phyloP scores from a whole-genome alignment of 2,797 vertebrate genomes.

The Otolemur crassicaudatus region DNA sequence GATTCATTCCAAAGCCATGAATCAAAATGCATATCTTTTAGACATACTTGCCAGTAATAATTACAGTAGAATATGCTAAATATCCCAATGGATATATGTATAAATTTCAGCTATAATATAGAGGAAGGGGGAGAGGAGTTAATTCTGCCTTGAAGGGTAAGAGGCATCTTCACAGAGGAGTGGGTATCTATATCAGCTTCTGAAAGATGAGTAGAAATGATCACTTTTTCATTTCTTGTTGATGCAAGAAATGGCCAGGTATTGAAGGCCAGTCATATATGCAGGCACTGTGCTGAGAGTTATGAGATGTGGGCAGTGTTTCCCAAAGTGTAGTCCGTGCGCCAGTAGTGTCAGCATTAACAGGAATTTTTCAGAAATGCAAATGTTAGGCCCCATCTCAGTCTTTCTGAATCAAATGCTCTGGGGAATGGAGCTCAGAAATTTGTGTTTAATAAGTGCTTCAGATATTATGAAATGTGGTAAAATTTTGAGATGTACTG shows the following conservation, averaged over 20 bases:
- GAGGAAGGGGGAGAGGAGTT: background rate
- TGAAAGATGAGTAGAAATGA: background rate
- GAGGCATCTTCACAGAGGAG: background rate
- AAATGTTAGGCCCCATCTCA: background rate
- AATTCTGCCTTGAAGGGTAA: background rate
- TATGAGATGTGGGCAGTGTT: background rate
- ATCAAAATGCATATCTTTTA: background rate
- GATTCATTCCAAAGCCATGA: background rate
- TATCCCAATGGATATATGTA: background rate
- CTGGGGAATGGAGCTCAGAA: background rate
- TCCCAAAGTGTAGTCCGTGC: background rate
- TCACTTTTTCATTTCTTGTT: background rate
- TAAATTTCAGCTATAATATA: background rate
- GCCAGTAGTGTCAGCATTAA: background rate
- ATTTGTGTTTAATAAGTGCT: background rate
- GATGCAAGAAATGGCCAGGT: background rate
- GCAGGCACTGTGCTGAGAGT: background rate
- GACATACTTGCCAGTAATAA: background rate
- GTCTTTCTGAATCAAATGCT: background rate
- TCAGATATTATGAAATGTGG: background rate
- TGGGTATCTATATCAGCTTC: background rate
- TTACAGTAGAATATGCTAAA: background rate
- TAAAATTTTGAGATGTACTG: background rate
- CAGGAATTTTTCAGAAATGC: background rate
- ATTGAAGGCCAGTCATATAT: background rate